Base-by-base conservation (phyloP, 1,140 invertebrate genomes). In the Sycophila sp. region DNA sequence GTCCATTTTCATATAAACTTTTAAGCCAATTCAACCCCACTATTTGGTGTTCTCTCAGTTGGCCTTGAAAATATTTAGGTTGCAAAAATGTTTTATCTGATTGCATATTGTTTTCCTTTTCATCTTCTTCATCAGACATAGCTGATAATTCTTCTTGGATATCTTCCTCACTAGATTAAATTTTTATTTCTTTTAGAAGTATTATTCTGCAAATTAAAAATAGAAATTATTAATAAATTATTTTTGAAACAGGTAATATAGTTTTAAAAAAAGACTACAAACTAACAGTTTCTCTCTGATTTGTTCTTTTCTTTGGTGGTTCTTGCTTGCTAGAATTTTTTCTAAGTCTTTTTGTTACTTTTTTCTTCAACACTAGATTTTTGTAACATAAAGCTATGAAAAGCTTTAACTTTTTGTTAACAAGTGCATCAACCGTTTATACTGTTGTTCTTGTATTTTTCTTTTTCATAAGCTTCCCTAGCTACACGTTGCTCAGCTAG, bases 1-100 rank as follows among this genome's bases (percentile, higher is more conserved):
- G 74, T 17, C 90, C 88, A 79, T 92, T 91, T 65, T 91, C 86
- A 78, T 90, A 90, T 74, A 95, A 79, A 0, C 79, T 64, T 78
- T 87, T 88, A 0, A 93, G 74, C 92, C 92, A 93, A 22, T 88
- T 79, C 28, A 90, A 85, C 28, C 92, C 92, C 32, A 88, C 83
- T 13, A 88, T 73, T 79, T 93, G 92, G 79, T 92, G 92, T n/a
- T 84, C 73, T 53, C 89, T 75, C 53, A 93, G 80, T 0, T 75
- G 73, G 2, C 90, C 91, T 53, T 82, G 78, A 55, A 85, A 84
- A 73, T 78, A 80, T 49, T 79, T 82, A 17, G 88, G 80, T 38
- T 86, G 67, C 19, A 76, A 42, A 15, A 86, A 86, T 45, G 22
- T 19, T 38, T 13, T 5, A 28, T 40, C 19, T 8, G 17, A 0